Evolutionary conservation across 2,113 vertebrate species (phyloP), one percentile per base, ranked within the genome.

Genomic region (Sclerurus mexicanus): DNA sequence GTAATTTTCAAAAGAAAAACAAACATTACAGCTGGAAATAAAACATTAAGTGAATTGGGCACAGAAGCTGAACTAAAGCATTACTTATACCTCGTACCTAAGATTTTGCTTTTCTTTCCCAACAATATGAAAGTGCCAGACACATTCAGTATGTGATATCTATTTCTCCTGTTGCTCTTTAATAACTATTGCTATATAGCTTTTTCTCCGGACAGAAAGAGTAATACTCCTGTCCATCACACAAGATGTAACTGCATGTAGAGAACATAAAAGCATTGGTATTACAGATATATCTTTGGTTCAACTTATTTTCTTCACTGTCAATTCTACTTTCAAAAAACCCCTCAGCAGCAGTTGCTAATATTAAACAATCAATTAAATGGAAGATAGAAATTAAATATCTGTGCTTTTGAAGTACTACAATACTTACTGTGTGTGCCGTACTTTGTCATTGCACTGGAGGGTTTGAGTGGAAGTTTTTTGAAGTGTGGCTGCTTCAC

Each of bases 161-260:
- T 85, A 56, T 90, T 95, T 90, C 73, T 33, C 35, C 47, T 85
- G 39, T 66, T 87, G 28, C 40, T 93, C 59, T 97, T 96, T 94
- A 96, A 96, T 94, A 97, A 95, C 76, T 95, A 50, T n/a, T 71
- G 72, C 50, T 94, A 72, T 85, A 83, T 59, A 85, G 62, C 66
- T 95, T 96, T 94, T 90, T 63, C 84, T 84, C 27, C 75, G 35
- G 59, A 79, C 35, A 91, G 89, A 75, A 93, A 89, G 58, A 90
- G 69, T 93, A 97, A 91, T 96, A 93, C 69, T 85, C 37, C 69
- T 96, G 96, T 89, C 92, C 50, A 87, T 96, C 94, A 94, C 46
- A 82, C 33, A 23, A 87, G 71, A 76, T 75, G 37, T 62, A 91
- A 90, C 63, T 60, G 25, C 58, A 89, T 37, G 55, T 37, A 94